These are phyloP conservation scores for Amiota mariae DNA, from an alignment of 2,888 invertebrate genomes.

Conservation along the genomic window DNA sequence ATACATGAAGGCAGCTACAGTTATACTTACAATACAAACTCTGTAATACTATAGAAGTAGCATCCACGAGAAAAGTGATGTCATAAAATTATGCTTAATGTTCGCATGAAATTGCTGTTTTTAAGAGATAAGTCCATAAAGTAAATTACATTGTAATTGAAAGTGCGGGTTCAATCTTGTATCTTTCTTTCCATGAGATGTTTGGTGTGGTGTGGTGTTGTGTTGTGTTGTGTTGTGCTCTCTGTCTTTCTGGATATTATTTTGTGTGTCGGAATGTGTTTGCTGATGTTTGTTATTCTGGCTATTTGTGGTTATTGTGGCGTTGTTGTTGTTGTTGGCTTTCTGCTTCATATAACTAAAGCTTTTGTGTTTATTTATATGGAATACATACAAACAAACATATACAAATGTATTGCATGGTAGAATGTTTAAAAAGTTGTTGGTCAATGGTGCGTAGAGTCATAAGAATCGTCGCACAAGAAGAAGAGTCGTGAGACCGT, in stretches of 20 bases:
- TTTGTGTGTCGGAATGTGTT: not conserved
- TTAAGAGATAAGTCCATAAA: conserved; percentile 71
- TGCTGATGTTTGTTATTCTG: conserved; percentile 12
- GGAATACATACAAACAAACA: not conserved
- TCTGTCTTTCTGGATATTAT: not conserved
- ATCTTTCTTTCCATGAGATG: conserved; percentile 9
- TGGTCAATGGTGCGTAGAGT: conserved; percentile 17
- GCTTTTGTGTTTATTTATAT: too few species aligned
- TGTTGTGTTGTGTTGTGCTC: not conserved
- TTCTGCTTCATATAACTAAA: conserved; percentile 2
- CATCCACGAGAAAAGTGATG: conserved; percentile 63
- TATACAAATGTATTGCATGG: conserved; percentile 9
- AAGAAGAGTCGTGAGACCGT: too few species aligned
- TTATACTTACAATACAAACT: not conserved
- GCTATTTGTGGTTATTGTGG: conserved; percentile 12
- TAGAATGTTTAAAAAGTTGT: conserved; percentile 5
- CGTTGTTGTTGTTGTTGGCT: conserved; percentile 10
- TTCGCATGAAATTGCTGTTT: conserved; percentile 70
- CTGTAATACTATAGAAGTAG: conserved; percentile 28
- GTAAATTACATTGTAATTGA: conserved; percentile 72
- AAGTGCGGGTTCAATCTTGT: conserved; percentile 61
- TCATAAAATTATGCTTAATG: conserved; percentile 73
- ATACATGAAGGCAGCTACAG: not conserved
- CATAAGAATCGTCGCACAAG: too few species aligned
- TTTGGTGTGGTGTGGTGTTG: too few species aligned